phyloP scores from a whole-genome alignment of 2,888 invertebrate species.

The Apoda limacodes region DNA sequence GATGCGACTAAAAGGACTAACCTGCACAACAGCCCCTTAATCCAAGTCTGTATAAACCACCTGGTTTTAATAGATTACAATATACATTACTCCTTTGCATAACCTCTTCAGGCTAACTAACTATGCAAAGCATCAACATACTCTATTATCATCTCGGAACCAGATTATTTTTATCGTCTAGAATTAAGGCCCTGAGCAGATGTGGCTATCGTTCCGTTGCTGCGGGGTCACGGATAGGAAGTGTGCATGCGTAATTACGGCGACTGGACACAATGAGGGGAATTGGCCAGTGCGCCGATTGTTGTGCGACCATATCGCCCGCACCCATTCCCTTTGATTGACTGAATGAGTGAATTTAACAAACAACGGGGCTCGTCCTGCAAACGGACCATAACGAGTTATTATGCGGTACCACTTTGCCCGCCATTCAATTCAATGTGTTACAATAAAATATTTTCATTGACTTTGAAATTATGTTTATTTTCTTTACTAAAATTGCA shows the following conservation, averaged over 20 bases:
- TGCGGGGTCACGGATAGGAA: conserved; percentile 53
- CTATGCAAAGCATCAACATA: no score
- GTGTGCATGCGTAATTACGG: conserved; percentile 61
- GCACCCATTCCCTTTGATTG: conserved; percentile 55
- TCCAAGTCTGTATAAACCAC: no score
- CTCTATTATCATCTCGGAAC: no score
- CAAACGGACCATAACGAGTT: conserved; percentile 46
- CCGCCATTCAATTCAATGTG: conserved; percentile 16
- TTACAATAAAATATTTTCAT: conserved; percentile 9
- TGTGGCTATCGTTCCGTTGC: conserved; percentile 34
- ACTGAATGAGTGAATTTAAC: conserved; percentile 58
- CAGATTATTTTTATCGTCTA: no score
- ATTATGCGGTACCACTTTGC: conserved; percentile 22
- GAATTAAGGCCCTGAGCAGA: no score
- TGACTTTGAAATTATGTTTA: no score
- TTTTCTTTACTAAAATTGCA: no score
- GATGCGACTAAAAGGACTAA: no score
- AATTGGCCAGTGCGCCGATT: conserved; percentile 62
- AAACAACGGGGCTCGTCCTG: conserved; percentile 41
- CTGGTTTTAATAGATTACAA: no score
- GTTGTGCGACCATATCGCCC: conserved; percentile 67
- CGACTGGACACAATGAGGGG: conserved; percentile 65
- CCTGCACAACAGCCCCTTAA: no score
- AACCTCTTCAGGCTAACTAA: no score
- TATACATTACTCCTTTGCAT: no score